Evolutionary conservation across 2,113 vertebrate species (phyloP), one percentile per base, ranked within the genome.

Genomic region (Nettapus auritus): DNA sequence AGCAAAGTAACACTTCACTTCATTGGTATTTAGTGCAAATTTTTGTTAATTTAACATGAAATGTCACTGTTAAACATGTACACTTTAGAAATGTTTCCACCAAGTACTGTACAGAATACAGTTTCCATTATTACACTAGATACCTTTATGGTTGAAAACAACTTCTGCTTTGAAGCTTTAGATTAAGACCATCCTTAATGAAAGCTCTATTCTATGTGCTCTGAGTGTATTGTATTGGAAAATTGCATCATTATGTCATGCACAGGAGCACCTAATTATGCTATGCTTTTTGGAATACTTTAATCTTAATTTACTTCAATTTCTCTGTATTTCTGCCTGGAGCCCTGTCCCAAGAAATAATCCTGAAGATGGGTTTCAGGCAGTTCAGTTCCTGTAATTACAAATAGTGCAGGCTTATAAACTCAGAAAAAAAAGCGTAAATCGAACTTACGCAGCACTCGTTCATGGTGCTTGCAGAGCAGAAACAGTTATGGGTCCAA

Each of bases 1-100:
- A 98, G 97, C 96, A 96, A 97, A 98, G 88, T 97, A 97, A 96
- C 93, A 97, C 97, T 97, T 98, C 92, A 97, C 94, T 98, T 98
- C 93, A 71, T 93, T 97, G 97, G 97, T 98, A 96, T 96, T 96
- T 97, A 98, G 98, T 98, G 98, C 98, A 98, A 98, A 95, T 95
- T 88, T 95, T 87, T 93, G 79, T 91, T 94, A 76, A 93, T 92
- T 86, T 89, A 90, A 94, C 88, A 93, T 93, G 96, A 98, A 97
- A 96, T 97, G 95, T 93, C 91, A 95, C 78, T 85, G 93, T 87
- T 94, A 83, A 89, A 96, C 81, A 11, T 79, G 67, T 76, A 94
- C 62, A 44, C 82, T 95, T 94, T 25, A 96, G 97, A 97, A 93
- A 80, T 95, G 91, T 80, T 95, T 96, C 85, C 57, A 94, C 79